Base-by-base conservation (phyloP, 2,113 vertebrate species). In the Neopipo cinnamomea region DNA sequence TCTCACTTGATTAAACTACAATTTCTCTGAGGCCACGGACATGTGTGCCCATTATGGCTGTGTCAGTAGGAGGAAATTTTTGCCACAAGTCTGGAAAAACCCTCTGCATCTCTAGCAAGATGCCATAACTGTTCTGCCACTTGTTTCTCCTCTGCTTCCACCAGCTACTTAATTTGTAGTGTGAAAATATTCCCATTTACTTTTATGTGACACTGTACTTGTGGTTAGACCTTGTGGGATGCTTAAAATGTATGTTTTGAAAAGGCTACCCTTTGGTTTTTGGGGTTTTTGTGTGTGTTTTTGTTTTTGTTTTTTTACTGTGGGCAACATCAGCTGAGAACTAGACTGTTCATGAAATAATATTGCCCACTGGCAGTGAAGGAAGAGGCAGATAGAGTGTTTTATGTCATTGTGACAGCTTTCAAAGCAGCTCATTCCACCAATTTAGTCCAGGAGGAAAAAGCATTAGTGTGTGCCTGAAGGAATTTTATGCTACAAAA, bases 381-480 rank as follows among this genome's bases (percentile, higher is more conserved):
- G 93, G 85, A 97, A 93, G 92, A 94, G 94, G 94, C 84, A 96
- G 94, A 95, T 94, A 95, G 82, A 93, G 77, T 97, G 95, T 93
- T 98, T 98, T 97, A 96, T 98, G 97, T 98, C 96, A 94, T 97
- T 80, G 85, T 97, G 97, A 96, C 97, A 98, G 97, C 92, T 98
- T 97, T 97, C 95, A 97, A 96, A 96, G 85, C 88, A 95, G 91
- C 94, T 97, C 94, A 94, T 97, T 98, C 93, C 90, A 89, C 85
- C 95, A 89, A 58, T 95, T 98, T 97, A 97, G 96, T 91, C 97
- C 96, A 91, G 95, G 91, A 98, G 93, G 93, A 95, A 96, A 95
- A 97, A 97, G 74, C 96, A 96, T 97, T 93, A 93, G 70, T 11
- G 28, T 88, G 89, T 89, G 91, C 95, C 96, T 95, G 81, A 71